Base-by-base conservation (phyloP, 1,140 invertebrate species). In the Drosophila obscura region DNA sequence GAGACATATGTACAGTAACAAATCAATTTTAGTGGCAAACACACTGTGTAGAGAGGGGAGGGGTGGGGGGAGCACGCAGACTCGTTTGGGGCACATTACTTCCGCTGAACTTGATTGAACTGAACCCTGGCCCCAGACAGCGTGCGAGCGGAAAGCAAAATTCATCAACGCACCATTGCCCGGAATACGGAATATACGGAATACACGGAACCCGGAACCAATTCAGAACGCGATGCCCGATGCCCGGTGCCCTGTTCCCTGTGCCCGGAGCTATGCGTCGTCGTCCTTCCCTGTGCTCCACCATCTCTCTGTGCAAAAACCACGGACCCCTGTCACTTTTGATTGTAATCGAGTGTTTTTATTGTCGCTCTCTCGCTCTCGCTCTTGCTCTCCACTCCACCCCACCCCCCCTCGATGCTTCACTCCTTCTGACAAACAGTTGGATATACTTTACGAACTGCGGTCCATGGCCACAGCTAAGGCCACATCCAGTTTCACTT, bases 301-400 rank as follows among this genome's bases (percentile, higher is more conserved):
- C 26, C 57, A 19, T 1, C 7, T 19, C 26, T 15, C 28, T 7
- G 4, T 8, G 31, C 8, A 26, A 43, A 52, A 72, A 69, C 66
- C 59, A 55, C 52, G 62, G 55, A 59, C 51, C 72, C 66, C 83
- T 87, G 82, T 87, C 82, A 87, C 83, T 87, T 87, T 80, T 87
- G 83, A 87, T 87, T 87, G 83, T 87, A 87, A 87, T 88, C 83
- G 79, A 87, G 75, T 87, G 83, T 80, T 88, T 83, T 74, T 81
- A 66, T 56, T 65, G 59, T 76, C 62, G 59, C 73, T 55, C 24
- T 52, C 49, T 52, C 60, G 16, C 44, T 52, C 62, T 41, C 51
- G 44, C 53, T 9, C 15, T 49, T 19, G 35, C 46, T 26, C 9
- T 11, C 22, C 22, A 31, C 24, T 49, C 26, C 58, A n/a, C 39